Base-by-base conservation (phyloP, 2,888 invertebrate species). In the Nasonia oneida region DNA sequence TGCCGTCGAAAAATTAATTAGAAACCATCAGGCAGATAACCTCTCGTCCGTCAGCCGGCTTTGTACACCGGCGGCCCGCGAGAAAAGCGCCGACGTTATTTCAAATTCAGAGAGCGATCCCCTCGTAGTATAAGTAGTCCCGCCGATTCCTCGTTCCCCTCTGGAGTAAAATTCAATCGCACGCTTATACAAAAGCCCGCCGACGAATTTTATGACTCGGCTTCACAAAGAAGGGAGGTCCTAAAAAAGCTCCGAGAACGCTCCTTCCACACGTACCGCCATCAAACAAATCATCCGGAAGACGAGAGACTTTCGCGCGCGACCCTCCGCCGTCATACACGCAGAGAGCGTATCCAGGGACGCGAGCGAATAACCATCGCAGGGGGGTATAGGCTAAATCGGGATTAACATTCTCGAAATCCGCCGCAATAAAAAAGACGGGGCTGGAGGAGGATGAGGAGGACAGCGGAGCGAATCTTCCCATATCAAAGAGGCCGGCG, bases 331-430 rank as follows among this genome's bases (percentile, higher is more conserved):
- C 15, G 14, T n/a, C 42, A 1, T 47, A 47, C 14, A 47, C 1
- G 23, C 39, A 29, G 29, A 29, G 29, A 29, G 23, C 4, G 14
- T 33, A 67, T 12, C 71, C 83, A 47, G 64, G 64, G 76, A 80
- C 64, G 42, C 64, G 53, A 75, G 29, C 42, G 61, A 70, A 78
- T 82, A 80, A 15, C 42, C 74, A 64, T 64, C 39, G 47, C 29
- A 67, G 74, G 61, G 67, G 67, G 29, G 29, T 29, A 29, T 29
- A 29, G 37, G 4, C 78, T 87, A 83, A 85, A 87, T 85, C 83
- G 81, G 81, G 86, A 87, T 86, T 86, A 87, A 87, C 86, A 84
- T 86, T 86, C 84, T 84, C 86, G 84, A 86, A 87, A 82, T 86
- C 82, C 78, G 76, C 76, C 78, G 82, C 86, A 84, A 82, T 86